A percentile compares a stretch with the other conserved stretches of the same genome.
Evolutionary conservation across 35 echinoderm and acorn worm species (phyloP).

Genomic region (Apostichopus japonicus): DNA sequence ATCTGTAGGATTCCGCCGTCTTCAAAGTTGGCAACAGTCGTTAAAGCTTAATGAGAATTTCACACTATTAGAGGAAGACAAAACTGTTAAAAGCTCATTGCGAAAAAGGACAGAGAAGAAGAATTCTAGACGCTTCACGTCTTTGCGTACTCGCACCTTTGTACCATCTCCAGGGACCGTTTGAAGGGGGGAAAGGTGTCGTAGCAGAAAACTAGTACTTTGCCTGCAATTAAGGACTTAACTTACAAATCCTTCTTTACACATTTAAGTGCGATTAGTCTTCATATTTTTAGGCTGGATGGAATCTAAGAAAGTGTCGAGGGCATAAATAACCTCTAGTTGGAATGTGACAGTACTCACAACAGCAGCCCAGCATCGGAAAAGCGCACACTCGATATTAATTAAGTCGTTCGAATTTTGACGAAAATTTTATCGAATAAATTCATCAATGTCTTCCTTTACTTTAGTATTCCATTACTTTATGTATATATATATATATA

Average conservation of each 20-base stretch:
- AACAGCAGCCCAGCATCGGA: too few species aligned
- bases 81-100: constrained; percentile 39
- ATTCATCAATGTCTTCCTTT: too few species aligned
- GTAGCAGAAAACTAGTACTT: constrained; percentile 29
- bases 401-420: too few species aligned
- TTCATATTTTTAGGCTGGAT: not conserved
- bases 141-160: constrained; percentile 24
- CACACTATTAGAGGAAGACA: constrained; percentile 17
- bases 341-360: not conserved
- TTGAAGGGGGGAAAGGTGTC: constrained; percentile 22
- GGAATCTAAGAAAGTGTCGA: constrained; percentile 22
- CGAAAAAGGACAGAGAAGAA: not conserved
- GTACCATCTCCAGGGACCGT: constrained; percentile 17
- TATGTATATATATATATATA: too few species aligned
- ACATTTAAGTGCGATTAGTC: constrained; percentile 13
- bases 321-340: constrained; percentile 4
- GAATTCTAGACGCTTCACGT: not conserved
- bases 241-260: constrained; percentile 27
- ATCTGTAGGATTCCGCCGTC: too few species aligned
- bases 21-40: constrained; percentile 13
- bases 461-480: too few species aligned
- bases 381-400: too few species aligned
- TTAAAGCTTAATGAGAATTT: constrained; percentile 47
- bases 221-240: constrained; percentile 41
- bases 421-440: too few species aligned